A percentile compares a stretch with the other conserved stretches of the same genome.
These are phyloP conservation scores for Andrena haemorrhoa DNA, from an alignment of 2,888 invertebrate genomes.

Conservation along the genomic window DNA sequence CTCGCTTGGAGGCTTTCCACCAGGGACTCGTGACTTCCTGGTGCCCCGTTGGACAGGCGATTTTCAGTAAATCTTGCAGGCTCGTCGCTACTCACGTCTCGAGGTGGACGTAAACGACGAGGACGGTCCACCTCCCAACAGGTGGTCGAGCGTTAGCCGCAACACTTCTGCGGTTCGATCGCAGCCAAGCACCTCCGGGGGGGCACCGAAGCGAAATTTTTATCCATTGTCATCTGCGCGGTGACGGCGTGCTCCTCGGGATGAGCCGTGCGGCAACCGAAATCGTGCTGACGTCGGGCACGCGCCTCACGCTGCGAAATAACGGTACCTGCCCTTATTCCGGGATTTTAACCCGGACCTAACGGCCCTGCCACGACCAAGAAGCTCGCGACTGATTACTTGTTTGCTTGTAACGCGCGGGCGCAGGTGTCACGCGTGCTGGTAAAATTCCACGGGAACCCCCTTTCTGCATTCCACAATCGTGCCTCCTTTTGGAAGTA, in stretches of 20 bases:
- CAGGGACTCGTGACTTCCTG: background rate
- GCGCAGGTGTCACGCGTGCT: constrained; percentile 40
- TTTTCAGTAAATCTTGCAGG: constrained; percentile 53
- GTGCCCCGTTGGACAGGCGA: background rate
- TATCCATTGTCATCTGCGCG: constrained; percentile 73
- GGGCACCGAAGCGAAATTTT: constrained; percentile 56
- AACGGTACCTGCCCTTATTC: constrained; percentile 71
- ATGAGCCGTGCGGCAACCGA: constrained; percentile 64
- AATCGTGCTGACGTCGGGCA: constrained; percentile 76
- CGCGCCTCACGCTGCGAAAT: constrained; percentile 78
- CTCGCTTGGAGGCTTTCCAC: background rate
- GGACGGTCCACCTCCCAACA: constrained; percentile 69
- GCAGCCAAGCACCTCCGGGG: constrained; percentile 32
- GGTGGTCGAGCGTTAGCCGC: constrained; percentile 69
- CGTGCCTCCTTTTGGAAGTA: background rate
- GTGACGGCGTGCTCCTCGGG: constrained; percentile 52
- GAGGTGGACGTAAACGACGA: constrained; percentile 41
- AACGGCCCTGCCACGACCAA: constrained; percentile 22
- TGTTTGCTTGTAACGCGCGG: constrained; percentile 3
- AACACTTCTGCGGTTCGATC: constrained; percentile 51
- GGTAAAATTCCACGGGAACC: constrained; percentile 39
- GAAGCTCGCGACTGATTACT: constrained; percentile 39
- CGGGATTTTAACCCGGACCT: constrained; percentile 59
- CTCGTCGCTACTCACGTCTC: constrained; percentile 44
- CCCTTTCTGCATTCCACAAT: background rate